A percentile compares a stretch with the other conserved stretches of the same genome.
These are phyloP conservation scores for Brachypterus glaber DNA, from an alignment of 2,888 invertebrate genomes.

Conservation along the genomic window DNA sequence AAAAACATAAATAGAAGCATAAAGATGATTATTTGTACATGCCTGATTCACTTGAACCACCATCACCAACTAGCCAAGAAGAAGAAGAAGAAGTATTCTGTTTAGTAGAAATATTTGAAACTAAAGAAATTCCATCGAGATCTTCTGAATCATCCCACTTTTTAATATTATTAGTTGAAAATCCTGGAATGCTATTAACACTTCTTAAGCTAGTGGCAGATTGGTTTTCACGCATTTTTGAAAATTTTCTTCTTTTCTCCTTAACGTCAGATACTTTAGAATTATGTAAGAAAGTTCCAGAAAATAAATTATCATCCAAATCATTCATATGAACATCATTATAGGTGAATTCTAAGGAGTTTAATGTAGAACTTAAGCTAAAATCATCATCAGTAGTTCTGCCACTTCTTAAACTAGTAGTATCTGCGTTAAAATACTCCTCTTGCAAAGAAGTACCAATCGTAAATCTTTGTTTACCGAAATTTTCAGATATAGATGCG, in stretches of 20 bases:
- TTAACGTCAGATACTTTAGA: conserved; percentile 14
- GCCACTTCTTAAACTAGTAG: conserved; percentile 13
- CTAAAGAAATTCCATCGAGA: conserved; percentile 30
- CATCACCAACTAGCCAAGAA: conserved; percentile 36
- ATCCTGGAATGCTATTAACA: conserved; percentile 29
- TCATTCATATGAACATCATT: conserved; percentile 28
- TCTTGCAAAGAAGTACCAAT: conserved; percentile 27
- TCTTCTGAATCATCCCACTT: conserved; percentile 36
- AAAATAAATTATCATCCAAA: conserved; percentile 26
- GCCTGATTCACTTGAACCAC: conserved; percentile 39
- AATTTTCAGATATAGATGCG: conserved; percentile 25
- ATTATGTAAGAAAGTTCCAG: conserved; percentile 19
- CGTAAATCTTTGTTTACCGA: conserved; percentile 28
- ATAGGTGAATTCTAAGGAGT: conserved; percentile 19
- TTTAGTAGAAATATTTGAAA: conserved; percentile 21
- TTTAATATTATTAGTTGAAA: conserved; percentile 27
- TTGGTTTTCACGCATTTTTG: conserved; percentile 19
- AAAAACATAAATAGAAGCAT: too few relatives aligned
- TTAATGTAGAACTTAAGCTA: conserved; percentile 21
- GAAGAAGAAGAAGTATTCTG: too few relatives aligned
- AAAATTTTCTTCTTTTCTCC: too few relatives aligned
- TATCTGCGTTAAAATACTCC: conserved; percentile 19
- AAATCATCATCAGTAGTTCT: conserved; percentile 14
- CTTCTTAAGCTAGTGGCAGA: conserved; percentile 30
- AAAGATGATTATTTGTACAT: too few relatives aligned